phyloP scores from a whole-genome alignment of 2,888 invertebrate species.

The Chesias legatella region DNA sequence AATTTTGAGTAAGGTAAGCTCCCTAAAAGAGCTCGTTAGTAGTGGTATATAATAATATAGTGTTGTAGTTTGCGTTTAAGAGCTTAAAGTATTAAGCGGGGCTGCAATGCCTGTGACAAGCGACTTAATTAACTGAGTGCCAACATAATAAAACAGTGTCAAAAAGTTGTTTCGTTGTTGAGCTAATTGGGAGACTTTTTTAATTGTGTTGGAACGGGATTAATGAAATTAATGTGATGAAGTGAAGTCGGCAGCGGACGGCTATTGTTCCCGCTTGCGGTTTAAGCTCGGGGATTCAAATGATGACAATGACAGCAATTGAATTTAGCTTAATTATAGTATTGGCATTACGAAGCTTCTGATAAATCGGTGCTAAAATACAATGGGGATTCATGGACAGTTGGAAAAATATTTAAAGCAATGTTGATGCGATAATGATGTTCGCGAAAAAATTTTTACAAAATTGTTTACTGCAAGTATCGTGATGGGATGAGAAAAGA shows the following conservation, averaged over 20 bases:
- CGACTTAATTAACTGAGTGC: conserved; percentile 63
- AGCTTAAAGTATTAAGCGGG: conserved; percentile 65
- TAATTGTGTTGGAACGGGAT: conserved; percentile 20
- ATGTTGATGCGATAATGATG: too few species aligned
- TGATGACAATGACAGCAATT: conserved; percentile 1
- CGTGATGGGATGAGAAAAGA: too few species aligned
- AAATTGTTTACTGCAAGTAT: too few species aligned
- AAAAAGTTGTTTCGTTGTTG: conserved; percentile 38
- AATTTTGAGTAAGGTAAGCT: conserved; percentile 51
- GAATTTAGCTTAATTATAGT: not conserved
- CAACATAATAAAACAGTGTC: conserved; percentile 50
- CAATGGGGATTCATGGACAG: too few species aligned
- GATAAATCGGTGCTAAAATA: too few species aligned
- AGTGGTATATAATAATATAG: conserved; percentile 53
- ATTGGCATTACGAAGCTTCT: not conserved
- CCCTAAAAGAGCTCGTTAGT: conserved; percentile 56
- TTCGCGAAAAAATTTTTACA: too few species aligned
- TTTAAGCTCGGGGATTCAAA: not conserved
- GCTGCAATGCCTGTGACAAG: conserved; percentile 62
- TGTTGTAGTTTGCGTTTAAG: conserved; percentile 64
- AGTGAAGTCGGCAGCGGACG: conserved; percentile 4
- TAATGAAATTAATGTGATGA: conserved; percentile 19
- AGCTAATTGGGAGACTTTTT: conserved; percentile 21
- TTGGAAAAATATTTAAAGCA: too few species aligned
- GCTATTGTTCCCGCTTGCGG: not conserved